Evolutionary conservation across 2,797 vertebrate species (phyloP).

Genomic region (Toxotes lorentzi): DNA sequence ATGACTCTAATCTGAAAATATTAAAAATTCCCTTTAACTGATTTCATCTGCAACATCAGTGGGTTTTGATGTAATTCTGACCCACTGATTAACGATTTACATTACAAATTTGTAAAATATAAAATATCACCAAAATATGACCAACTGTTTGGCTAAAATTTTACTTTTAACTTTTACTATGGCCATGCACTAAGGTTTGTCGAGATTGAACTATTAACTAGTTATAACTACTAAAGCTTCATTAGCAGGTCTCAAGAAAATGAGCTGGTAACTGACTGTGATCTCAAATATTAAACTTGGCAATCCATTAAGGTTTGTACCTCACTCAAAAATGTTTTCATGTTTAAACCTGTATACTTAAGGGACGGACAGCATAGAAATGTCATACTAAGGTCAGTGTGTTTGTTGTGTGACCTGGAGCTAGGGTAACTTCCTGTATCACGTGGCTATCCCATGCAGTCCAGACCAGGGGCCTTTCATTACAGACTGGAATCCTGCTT

Average conservation of each 20-base stretch:
- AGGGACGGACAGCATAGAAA: slow-evolving; percentile 19
- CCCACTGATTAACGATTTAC: background rate
- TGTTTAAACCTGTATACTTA: background rate
- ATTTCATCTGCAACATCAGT: slow-evolving; percentile 2
- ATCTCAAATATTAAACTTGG: background rate
- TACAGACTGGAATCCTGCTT: slow-evolving; percentile 72
- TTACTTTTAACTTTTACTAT: background rate
- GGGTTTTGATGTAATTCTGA: background rate
- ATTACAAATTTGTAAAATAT: background rate
- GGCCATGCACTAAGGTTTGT: background rate
- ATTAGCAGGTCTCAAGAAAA: background rate
- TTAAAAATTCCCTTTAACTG: background rate
- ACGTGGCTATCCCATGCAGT: slow-evolving; percentile 50
- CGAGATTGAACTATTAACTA: background rate
- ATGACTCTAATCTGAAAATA: background rate
- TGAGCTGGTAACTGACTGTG: background rate
- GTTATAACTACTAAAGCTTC: background rate
- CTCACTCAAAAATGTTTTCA: background rate
- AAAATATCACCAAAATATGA: background rate
- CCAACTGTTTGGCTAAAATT: background rate
- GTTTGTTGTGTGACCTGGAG: slow-evolving; percentile 60
- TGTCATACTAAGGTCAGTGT: slow-evolving; percentile 59
- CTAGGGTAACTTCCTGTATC: slow-evolving; percentile 68
- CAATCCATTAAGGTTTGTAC: background rate
- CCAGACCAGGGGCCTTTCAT: slow-evolving; percentile 75